Evolutionary conservation across 2,797 vertebrate genomes (phyloP), one percentile per base, ranked within the genome.

Genomic region (Oreonectes daqikongensis): DNA sequence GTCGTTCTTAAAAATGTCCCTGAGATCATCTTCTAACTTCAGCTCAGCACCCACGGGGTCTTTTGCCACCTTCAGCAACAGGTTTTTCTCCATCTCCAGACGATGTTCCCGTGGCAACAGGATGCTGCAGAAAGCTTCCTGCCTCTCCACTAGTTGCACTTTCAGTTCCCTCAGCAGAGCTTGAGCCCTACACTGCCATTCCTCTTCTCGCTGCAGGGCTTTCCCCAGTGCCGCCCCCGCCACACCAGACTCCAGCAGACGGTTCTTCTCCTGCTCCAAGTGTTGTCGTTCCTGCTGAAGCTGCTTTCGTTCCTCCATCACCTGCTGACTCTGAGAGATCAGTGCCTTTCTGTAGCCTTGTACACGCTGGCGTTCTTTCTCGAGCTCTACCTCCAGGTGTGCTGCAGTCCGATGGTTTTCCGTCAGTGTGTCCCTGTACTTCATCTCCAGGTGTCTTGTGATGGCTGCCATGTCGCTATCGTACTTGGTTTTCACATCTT

Each of bases 1-100:
- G 83, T 99, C 97, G 7, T 95, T 92, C 80, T 92, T 94, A 88
- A 99, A 99, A 89, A 99, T 97, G 82, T 98, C 94, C 71, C 87
- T 93, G 74, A 99, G 89, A 79, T 94, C 96, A 10, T 89, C 86
- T 84, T 95, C 94, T 72, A 99, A 83, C 17, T 92, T 88, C 38
- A 98, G 82, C 78, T 94, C 88, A 0, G 84, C 10, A 20, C 90
- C 92, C 22, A 93, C 32, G 0, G 96, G 95, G 79, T 97, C 90
- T 24, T 91, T 91, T 60, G 92, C 92, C 0, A 92, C 95, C 80
- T 91, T 94, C 60, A 95, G 84, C 64, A 99, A 90, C 44, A 99
- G 86, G 79, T 91, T 93, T 87, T 92, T 96, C 90, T 99, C 97
- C 81, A 98, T 92, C 85, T 95, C 93, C 65, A 93, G 87, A 59